These are phyloP conservation scores for Spisula solida DNA, from an alignment of 2,888 invertebrate genomes.

Conservation along the genomic window DNA sequence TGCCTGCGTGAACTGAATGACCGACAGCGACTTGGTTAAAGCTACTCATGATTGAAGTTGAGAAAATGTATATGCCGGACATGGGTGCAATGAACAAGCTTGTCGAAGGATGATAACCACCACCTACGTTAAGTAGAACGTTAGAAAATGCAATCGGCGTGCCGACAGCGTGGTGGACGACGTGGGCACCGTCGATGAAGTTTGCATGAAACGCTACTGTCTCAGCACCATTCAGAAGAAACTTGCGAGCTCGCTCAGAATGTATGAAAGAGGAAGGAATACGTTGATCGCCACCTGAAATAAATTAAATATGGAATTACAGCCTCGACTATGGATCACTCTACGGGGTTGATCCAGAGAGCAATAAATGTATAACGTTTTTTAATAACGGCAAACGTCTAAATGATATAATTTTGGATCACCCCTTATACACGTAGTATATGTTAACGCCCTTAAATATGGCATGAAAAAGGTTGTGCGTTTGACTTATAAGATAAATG, in stretches of 20 bases:
- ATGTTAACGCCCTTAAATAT: too few relatives aligned
- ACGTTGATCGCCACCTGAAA: neutral
- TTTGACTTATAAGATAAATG: too few relatives aligned
- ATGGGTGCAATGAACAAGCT: neutral
- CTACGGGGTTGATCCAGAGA: too few relatives aligned
- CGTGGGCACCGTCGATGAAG: neutral
- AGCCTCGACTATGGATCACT: too few relatives aligned
- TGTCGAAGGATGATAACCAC: neutral
- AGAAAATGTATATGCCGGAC: neutral
- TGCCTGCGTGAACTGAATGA: neutral
- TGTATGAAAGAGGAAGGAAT: too few relatives aligned
- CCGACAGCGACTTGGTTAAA: neutral
- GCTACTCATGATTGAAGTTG: neutral
- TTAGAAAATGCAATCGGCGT: neutral
- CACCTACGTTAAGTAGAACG: neutral
- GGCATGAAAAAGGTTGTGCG: too few relatives aligned
- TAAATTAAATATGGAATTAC: neutral
- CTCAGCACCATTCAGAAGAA: neutral
- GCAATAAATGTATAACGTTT: too few relatives aligned
- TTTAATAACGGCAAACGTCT: too few relatives aligned
- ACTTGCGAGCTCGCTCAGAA: neutral
- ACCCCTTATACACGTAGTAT: too few relatives aligned
- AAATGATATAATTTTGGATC: too few relatives aligned
- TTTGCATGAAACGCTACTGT: conserved; percentile 2
- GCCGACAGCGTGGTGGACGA: neutral